Base-by-base conservation (phyloP, 2,113 vertebrate species). In the Nycticryphes semicollaris region DNA sequence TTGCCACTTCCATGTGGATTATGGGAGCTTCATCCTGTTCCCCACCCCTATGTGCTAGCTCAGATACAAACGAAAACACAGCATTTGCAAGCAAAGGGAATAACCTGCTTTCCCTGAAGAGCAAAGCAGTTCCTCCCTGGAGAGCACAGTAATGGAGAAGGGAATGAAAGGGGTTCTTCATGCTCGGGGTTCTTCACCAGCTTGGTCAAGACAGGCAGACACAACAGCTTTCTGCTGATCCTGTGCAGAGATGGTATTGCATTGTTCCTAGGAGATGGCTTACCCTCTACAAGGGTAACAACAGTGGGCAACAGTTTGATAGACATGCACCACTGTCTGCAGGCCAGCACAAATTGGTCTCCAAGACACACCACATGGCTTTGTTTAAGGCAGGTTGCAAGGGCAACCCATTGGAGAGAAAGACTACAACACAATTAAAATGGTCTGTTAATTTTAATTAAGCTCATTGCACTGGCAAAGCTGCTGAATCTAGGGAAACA, bases 391-490 rank as follows among this genome's bases (percentile, higher is more conserved):
- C 37, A 93, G 73, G 50, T 73, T 88, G 41, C 89, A 92, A 96
- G 60, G 67, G 63, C 28, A 90, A 87, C 31, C 31, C 24, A 56
- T 80, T 87, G 94, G 53, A 92, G 76, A 54, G 81, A 87, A 90
- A 85, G 19, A 56, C 24, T 57, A 47, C 39, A 66, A 37, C 74
- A 67, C 39, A 87, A 74, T 59, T 80, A 88, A 78, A 76, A 68
- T 76, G 41, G 70, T 96, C 74, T 90, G 50, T 72, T 95, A 81
- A 88, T 90, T 95, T 94, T 93, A 93, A 79, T 75, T 92, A 79
- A 86, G 33, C 73, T 84, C 56, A 85, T 24, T 6, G 2, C 33
- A 50, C 54, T 62, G 37, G 53, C 43, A 67, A 53, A 81, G 23
- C 47, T 86, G 67, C 39, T 87, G 59, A 83, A 88, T 91, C 37